These are phyloP conservation scores for Aplodontia rufa DNA, from an alignment of 2,113 vertebrate genomes.

Conservation along the genomic window DNA sequence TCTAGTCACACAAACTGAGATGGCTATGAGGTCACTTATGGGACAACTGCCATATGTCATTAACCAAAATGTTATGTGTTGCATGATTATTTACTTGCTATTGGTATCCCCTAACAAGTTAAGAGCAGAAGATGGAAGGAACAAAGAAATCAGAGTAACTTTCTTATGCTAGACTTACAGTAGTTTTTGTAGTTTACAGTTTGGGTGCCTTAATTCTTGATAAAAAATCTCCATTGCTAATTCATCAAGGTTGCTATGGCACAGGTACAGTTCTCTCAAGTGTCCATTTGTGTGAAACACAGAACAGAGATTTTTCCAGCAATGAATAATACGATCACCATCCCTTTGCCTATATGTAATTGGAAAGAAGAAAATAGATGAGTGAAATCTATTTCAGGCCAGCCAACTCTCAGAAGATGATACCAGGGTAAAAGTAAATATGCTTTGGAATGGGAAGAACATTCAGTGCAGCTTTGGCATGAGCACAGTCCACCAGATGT, in stretches of 20 bases:
- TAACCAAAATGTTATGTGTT: not conserved
- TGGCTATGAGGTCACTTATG: not conserved
- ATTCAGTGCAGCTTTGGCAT: not conserved
- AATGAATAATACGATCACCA: not conserved
- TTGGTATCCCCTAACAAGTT: not conserved
- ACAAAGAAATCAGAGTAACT: not conserved
- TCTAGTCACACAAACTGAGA: not conserved
- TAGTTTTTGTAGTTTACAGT: conserved; percentile 70
- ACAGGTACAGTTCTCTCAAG: conserved; percentile 59
- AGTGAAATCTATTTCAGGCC: not conserved
- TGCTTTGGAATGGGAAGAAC: not conserved
- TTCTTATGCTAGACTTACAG: conserved; percentile 63
- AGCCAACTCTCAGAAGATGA: not conserved
- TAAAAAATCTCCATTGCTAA: conserved; percentile 45
- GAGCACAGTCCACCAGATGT: not conserved
- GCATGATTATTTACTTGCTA: not conserved
- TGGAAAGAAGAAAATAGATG: not conserved
- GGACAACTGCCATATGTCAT: not conserved
- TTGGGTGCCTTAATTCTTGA: conserved; percentile 57
- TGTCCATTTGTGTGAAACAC: conserved; percentile 65
- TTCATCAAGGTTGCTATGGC: conserved; percentile 50
- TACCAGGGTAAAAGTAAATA: not conserved
- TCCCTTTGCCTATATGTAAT: conserved; percentile 44
- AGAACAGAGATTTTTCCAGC: conserved; percentile 71
- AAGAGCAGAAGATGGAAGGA: not conserved